A percentile compares a stretch with the other conserved stretches of the same genome.
phyloP scores from a whole-genome alignment of 2,888 invertebrate genomes.

The Mechanitis mazaeus region DNA sequence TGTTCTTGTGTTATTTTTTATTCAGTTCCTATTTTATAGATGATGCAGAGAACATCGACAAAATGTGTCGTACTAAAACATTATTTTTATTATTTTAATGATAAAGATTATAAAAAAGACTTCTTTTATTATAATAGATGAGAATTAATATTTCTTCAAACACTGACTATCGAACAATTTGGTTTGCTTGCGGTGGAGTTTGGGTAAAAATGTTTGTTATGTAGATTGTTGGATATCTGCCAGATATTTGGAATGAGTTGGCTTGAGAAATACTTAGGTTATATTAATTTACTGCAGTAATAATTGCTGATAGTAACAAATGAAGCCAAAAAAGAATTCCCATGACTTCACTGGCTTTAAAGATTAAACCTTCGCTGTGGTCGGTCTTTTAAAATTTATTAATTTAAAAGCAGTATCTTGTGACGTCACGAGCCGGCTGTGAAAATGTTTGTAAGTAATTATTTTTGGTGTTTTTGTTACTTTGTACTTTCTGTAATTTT shows the following conservation, averaged over 20 bases:
- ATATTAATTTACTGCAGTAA: slow-evolving; percentile 5
- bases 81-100: background rate
- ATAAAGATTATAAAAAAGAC: background rate
- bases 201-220: slow-evolving; percentile 1
- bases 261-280: background rate
- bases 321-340: background rate
- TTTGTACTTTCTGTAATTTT: too few species aligned
- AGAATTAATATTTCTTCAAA: background rate
- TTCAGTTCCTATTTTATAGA: too few species aligned
- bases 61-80: too few species aligned
- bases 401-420: too few species aligned
- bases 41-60: too few species aligned
- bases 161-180: background rate
- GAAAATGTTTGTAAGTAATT: too few species aligned
- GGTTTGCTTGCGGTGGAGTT: background rate
- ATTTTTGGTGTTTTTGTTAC: too few species aligned
- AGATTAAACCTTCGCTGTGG: too few species aligned
- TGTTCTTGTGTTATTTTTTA: too few species aligned
- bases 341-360: too few species aligned
- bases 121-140: background rate
- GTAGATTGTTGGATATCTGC: background rate
- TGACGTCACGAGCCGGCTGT: too few species aligned
- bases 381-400: too few species aligned
- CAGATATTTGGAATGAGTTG: background rate
- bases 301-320: slow-evolving; percentile 4